These are phyloP conservation scores for Papilio demoleus DNA, from an alignment of 2,888 invertebrate genomes.

Conservation along the genomic window DNA sequence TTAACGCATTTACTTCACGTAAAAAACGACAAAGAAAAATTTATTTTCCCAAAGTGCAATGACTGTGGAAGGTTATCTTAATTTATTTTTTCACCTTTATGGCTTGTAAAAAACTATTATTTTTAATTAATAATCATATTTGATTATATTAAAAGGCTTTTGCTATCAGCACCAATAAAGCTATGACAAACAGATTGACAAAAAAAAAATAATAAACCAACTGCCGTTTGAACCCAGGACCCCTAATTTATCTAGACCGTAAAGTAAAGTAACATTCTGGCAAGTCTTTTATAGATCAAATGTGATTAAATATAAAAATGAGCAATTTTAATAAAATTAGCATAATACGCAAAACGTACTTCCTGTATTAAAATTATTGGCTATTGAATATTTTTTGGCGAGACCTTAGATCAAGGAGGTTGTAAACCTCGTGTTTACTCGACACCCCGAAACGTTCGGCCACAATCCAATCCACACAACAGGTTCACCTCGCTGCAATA, in stretches of 20 bases:
- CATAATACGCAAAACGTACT: background rate
- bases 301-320: background rate
- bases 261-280: background rate
- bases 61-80: background rate
- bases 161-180: no score
- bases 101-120: background rate
- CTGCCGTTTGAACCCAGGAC: background rate
- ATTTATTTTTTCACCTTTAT: background rate
- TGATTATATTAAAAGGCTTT: no score
- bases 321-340: background rate
- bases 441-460: constrained; percentile 13
- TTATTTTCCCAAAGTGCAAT: background rate
- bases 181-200: no score
- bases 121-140: background rate
- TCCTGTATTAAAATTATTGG: constrained; percentile 3
- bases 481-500: constrained; percentile 34
- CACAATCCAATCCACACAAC: constrained; percentile 20
- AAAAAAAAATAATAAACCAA: background rate
- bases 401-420: constrained; percentile 22
- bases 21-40: background rate
- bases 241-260: background rate
- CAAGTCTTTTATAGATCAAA: background rate
- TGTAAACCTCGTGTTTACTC: background rate
- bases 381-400: background rate
- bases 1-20: background rate